Evolutionary conservation across 2,888 invertebrate genomes (phyloP), one percentile per base, ranked within the genome.

Genomic region (Athalia circularis): DNA sequence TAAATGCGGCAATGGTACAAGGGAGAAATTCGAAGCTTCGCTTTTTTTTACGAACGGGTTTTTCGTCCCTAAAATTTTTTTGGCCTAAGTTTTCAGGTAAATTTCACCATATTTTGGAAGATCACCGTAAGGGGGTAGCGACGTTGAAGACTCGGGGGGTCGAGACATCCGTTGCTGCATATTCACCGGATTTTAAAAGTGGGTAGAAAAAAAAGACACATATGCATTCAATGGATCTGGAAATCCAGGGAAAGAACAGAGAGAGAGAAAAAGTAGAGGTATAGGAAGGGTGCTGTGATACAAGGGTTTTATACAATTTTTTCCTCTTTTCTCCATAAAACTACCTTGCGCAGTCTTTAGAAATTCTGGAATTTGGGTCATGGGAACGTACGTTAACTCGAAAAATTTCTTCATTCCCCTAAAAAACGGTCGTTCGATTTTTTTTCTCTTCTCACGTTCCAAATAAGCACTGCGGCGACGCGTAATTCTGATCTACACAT

Each of bases 321-420:
- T 54, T 54, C 54, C 3, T 87, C 87, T 88, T 87, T 87, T 82
- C 79, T 83, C 85, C 84, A 84, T 86, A 84, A 86, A 87, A 86
- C 85, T 29, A 29, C 85, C 80, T 74, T 82, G 79, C 50, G 84
- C 84, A 80, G 72, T 85, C 88, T 87, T 87, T 88, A 86, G 84
- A 89, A 64, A 87, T 85, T 86, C 85, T 85, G 83, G 78, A 86
- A 89, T 90, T 86, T 88, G 82, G 89, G 88, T 89, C 90, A 90
- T 89, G 90, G 89, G 89, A 90, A 90, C 87, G 83, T 84, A 83
- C 47, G 79, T 75, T 75, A 62, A 75, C 48, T 62, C 62, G 11
- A 9, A 65, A 54, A 68, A 68, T 68, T 7, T 52, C n/a, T 47
- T 11, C 43, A 61, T 8, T 65, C 6, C 13, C 65, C 48, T 15